Evolutionary conservation across 2,113 vertebrate species (phyloP), one percentile per base, ranked within the genome.

Genomic region (Rhinoderma darwinii): DNA sequence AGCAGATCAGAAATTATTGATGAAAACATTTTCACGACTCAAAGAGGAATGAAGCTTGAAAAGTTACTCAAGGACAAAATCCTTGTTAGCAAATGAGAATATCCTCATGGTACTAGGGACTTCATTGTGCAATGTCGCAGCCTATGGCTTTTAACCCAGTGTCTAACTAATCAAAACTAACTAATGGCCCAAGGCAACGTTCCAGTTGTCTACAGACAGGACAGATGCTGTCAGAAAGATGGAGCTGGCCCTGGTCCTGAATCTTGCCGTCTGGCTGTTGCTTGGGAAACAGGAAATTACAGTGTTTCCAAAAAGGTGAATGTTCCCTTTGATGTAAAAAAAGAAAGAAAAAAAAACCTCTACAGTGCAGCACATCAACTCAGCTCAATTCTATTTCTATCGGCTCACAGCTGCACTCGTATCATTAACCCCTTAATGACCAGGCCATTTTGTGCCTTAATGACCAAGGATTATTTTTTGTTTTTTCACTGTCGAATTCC

Each of bases 141-240:
- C 84, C 76, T 86, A 80, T 12, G 77, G 63, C 66, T 86, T 86
- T 86, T 82, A 86, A 86, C 77, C 85, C 39, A 74, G 63, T 86
- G 77, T 82, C 66, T 86, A 86, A 86, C 78, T 74, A 86, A 82
- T 82, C 77, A 86, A 86, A 86, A 86, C 63, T 86, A 86, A 78
- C 85, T 86, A 86, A 86, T 86, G 66, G 77, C 85, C 85, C 77
- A 82, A 56, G 78, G 85, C 85, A 81, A 86, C 85, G 51, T 81
- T 86, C 63, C 85, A 81, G 76, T 86, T 82, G 85, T 86, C 85
- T 81, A 74, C 66, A 82, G 77, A 86, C 85, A 86, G 77, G 78
- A 86, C 78, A 81, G 66, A 82, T 82, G 63, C 68, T 82, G 77
- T 74, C 85, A 86, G 78, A 56, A 73, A 74, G 63, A 81, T 81